phyloP scores from a whole-genome alignment of 1,140 invertebrate species.

The Carcinoscorpius rotundicauda region DNA sequence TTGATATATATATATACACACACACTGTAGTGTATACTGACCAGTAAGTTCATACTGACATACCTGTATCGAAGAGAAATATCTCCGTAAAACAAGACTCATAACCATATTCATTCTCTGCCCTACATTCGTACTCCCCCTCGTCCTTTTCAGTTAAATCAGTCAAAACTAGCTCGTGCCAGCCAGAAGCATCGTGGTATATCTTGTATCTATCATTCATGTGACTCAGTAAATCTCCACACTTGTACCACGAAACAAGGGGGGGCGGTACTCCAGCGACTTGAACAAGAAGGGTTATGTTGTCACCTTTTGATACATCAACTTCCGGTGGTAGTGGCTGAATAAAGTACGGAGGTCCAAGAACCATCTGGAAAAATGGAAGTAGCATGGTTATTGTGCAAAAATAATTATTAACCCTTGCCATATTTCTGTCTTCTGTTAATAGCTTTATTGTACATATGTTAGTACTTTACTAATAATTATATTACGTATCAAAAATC shows the following conservation, averaged over 20 bases:
- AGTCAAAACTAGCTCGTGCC: constrained; percentile 29
- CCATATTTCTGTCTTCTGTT: no score
- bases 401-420: no score
- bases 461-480: no score
- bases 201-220: constrained; percentile 21
- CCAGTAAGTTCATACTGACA: no score
- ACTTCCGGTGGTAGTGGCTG: constrained; percentile 11
- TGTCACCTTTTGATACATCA: constrained; percentile 14
- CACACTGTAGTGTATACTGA: no score
- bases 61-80: no score
- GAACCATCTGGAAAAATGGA: constrained; percentile 1
- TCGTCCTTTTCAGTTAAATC: constrained; percentile 34
- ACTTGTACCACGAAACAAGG: constrained; percentile 30
- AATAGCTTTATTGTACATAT: no score
- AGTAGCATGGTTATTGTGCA: no score
- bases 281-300: constrained; percentile 31
- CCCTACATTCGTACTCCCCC: constrained; percentile 39
- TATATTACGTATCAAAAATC: no score
- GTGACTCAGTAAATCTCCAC: constrained; percentile 27
- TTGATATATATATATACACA: no score
- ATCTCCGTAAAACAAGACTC: constrained; percentile 22
- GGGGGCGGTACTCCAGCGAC: constrained; percentile 30
- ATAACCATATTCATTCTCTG: constrained; percentile 38
- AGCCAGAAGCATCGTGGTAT: constrained; percentile 10
- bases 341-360: constrained; percentile 12